Evolutionary conservation across 2,113 vertebrate species (phyloP), one percentile per base, ranked within the genome.

Genomic region (Himantopus leucocephalus): DNA sequence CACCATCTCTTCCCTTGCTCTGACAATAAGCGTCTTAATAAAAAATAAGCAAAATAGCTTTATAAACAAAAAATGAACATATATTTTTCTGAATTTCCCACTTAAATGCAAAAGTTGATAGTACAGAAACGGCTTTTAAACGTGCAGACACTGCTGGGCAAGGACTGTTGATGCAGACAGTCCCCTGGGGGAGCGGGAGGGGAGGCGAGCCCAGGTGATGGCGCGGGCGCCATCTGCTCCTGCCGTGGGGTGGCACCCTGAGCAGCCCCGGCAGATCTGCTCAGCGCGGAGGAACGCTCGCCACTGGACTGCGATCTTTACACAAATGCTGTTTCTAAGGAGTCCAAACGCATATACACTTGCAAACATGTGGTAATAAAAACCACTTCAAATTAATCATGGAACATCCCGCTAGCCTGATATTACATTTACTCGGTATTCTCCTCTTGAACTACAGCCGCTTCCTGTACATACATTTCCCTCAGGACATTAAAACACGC

Each of bases 301-400:
- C 45, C 16, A 1, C 53, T 1, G 15, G 9, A 5, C 35, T 18
- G 22, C 2, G 2, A 5, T 16, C 34, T 29, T 29, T 3, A 15
- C 29, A 10, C 2, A n/a, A 30, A 12, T 4, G 22, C 47, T 29
- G 8, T 2, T 66, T 9, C 34, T 4, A 34, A 59, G 53, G 23
- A 22, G 22, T 2, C 17, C 34, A 23, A 34, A 37, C 1, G 2
- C 21, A 14, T 4, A 13, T 1, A 21, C 26, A 1, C 27, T 23
- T 9, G 5, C 20, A 17, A 68, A 60, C 17, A 13, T 0, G 26
- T n/a, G 32, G 53, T 53, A 62, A 56, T 12, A 19, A 41, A 59
- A 27, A 2, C 0, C 11, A 15, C 12, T 15, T 14, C 32, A 2
- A 15, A 60, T 34, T 12, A 18, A 41, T 17, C 21, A 3, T 0